Conservation (phyloP, 1,140 invertebrate genomes). For the Philotrypesis tridentata region DNA sequence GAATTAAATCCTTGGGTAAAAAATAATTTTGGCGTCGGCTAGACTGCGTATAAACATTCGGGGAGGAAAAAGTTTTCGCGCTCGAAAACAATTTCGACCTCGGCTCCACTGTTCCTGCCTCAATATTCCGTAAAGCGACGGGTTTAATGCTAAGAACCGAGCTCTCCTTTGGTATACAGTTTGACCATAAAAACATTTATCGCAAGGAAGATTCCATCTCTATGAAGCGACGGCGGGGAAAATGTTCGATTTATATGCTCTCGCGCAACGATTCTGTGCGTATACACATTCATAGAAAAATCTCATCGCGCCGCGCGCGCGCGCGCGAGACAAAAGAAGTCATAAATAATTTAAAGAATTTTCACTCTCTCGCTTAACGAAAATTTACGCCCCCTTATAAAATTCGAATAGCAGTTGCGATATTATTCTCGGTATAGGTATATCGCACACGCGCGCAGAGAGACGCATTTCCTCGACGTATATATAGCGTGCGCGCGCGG, state of each 20-base stretch:
- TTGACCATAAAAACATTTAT: not conserved
- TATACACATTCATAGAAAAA: not conserved
- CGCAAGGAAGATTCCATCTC: not conserved
- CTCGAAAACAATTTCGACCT: not conserved
- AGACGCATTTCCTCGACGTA: too few relatives aligned
- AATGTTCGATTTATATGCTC: not conserved
- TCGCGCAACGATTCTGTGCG: not conserved
- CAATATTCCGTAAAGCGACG: too few relatives aligned
- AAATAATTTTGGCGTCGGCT: not conserved
- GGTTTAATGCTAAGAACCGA: too few relatives aligned
- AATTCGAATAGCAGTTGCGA: not conserved
- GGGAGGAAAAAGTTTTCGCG: not conserved
- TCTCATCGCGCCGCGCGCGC: too few relatives aligned
- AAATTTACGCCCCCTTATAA: constrained; percentile 9
- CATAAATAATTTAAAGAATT: constrained; percentile 14
- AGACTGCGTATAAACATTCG: not conserved
- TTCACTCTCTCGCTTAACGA: not conserved
- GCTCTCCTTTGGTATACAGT: not conserved
- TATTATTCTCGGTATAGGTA: constrained; percentile 22
- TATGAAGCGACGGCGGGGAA: not conserved
- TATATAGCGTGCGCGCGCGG: too few relatives aligned
- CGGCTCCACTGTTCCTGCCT: not conserved
- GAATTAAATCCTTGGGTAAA: not conserved
- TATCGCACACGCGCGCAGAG: not conserved
- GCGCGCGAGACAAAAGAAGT: not conserved